A percentile compares a stretch with the other conserved stretches of the same genome.
These are phyloP conservation scores for Plusia festucae DNA, from an alignment of 2,888 invertebrate species.

Conservation along the genomic window DNA sequence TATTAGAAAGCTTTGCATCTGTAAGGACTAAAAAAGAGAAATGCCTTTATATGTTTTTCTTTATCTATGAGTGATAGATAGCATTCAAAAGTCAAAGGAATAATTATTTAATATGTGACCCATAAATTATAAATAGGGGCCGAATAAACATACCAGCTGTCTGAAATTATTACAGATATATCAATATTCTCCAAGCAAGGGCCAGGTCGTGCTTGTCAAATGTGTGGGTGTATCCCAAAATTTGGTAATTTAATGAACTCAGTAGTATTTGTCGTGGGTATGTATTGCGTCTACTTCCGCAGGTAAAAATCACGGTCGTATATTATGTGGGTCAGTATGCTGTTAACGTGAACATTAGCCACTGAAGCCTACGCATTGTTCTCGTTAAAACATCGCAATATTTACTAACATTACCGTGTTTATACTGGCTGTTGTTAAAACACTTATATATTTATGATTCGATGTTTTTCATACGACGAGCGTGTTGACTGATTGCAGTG, in stretches of 20 bases:
- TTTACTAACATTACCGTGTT: slow-evolving; percentile 66
- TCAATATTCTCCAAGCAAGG: neutral
- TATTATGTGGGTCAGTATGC: slow-evolving; percentile 56
- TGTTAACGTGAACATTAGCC: slow-evolving; percentile 55
- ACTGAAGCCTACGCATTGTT: slow-evolving; percentile 73
- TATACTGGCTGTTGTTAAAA: slow-evolving; percentile 61
- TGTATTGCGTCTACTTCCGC: slow-evolving; percentile 33
- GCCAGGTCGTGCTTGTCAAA: neutral
- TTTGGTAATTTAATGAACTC: neutral
- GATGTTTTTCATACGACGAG: slow-evolving; percentile 56
- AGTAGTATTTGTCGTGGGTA: neutral
- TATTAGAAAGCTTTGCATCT: neutral
- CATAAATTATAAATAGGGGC: neutral
- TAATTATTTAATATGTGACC: neutral
- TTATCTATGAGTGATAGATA: too few species aligned
- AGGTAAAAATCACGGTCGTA: slow-evolving; percentile 47
- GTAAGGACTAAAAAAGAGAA: neutral
- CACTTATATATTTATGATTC: slow-evolving; percentile 62
- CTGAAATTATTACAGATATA: neutral
- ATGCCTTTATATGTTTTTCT: too few species aligned
- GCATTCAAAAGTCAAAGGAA: slow-evolving; percentile 6
- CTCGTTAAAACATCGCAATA: slow-evolving; percentile 73
- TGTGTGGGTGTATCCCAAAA: neutral
- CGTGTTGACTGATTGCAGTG: slow-evolving; percentile 55
- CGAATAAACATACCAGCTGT: neutral